These are phyloP conservation scores for Hydropsyche betteni DNA, from an alignment of 2,888 invertebrate species.

Conservation along the genomic window DNA sequence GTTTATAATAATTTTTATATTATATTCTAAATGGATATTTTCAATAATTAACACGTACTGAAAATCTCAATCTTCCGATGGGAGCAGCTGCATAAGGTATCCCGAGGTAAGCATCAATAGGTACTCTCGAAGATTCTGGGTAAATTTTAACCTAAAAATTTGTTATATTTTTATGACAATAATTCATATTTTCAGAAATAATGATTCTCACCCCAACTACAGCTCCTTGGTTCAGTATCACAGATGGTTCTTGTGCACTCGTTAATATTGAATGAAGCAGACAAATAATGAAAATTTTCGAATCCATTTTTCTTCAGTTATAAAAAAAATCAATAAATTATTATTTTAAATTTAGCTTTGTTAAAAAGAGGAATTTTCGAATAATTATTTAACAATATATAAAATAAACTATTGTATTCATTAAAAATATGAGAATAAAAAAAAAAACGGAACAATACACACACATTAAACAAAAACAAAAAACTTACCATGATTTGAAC, in stretches of 20 bases:
- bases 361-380: too few relatives aligned
- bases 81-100: constrained; percentile 86
- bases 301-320: constrained; percentile 4
- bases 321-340: not conserved
- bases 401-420: too few relatives aligned
- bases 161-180: not conserved
- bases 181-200: constrained; percentile 19
- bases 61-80: constrained; percentile 76
- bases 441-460: too few relatives aligned
- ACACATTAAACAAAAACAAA: too few relatives aligned
- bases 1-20: not conserved
- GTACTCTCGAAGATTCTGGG: constrained; percentile 68
- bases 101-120: constrained; percentile 77
- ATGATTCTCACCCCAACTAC: constrained; percentile 67
- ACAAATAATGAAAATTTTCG: not conserved
- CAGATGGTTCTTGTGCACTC: constrained; percentile 63
- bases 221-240: constrained; percentile 67
- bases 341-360: too few relatives aligned
- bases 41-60: constrained; percentile 61
- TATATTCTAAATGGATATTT: constrained; percentile 7
- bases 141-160: constrained; percentile 71
- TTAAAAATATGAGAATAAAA: too few relatives aligned
- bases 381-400: too few relatives aligned
- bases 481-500: too few relatives aligned
- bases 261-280: not conserved